These are phyloP conservation scores for Pedicia rivosa DNA, from an alignment of 2,888 invertebrate species.

Conservation along the genomic window DNA sequence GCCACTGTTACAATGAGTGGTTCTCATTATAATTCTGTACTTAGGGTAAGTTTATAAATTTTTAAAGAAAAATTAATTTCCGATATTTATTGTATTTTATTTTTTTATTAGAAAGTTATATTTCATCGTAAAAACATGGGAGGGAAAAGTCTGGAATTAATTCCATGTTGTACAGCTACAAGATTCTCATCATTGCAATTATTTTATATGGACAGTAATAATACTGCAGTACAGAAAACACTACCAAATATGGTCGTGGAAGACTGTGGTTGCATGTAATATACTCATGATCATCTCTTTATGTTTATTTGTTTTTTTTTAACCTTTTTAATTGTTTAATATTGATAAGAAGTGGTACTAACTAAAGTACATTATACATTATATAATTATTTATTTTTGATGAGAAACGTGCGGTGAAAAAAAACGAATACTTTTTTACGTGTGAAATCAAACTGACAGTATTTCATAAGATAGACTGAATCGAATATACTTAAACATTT, in stretches of 20 bases:
- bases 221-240: conserved; percentile 59
- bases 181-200: conserved; percentile 64
- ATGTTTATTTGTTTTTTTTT: too few relatives aligned
- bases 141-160: conserved; percentile 42
- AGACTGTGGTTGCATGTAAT: conserved; percentile 73
- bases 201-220: conserved; percentile 64
- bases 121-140: conserved; percentile 34
- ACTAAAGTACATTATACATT: too few relatives aligned
- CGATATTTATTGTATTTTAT: conserved; percentile 2
- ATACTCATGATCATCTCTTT: too few relatives aligned
- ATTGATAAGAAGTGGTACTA: too few relatives aligned
- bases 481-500: too few relatives aligned
- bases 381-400: too few relatives aligned
- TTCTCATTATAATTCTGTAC: conserved; percentile 52
- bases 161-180: conserved; percentile 76
- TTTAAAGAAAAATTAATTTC: background rate
- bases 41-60: conserved; percentile 44
- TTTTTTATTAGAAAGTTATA: conserved; percentile 48
- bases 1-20: conserved; percentile 49
- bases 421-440: too few relatives aligned
- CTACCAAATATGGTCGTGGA: conserved; percentile 86
- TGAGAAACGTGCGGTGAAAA: too few relatives aligned
- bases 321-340: too few relatives aligned
- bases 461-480: too few relatives aligned
- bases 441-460: too few relatives aligned